phyloP scores from a whole-genome alignment of 2,113 vertebrate species.

The Pollimyrus isidori region DNA sequence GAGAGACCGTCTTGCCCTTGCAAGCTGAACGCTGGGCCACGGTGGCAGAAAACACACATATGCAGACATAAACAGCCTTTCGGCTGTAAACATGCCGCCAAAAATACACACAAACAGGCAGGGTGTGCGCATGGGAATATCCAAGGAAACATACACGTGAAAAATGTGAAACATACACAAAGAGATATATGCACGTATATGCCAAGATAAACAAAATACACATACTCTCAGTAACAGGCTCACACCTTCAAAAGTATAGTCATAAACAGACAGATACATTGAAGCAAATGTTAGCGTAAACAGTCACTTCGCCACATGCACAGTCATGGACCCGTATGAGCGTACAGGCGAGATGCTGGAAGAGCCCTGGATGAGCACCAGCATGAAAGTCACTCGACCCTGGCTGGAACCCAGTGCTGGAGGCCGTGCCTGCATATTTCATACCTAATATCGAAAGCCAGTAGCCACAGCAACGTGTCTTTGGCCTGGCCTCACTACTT shows the following conservation, averaged over 20 bases:
- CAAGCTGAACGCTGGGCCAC: not conserved
- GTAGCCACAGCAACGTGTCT: not conserved
- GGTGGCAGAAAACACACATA: slow-evolving; percentile 11
- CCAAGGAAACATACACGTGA: not conserved
- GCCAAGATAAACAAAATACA: not conserved
- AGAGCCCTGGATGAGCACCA: not conserved
- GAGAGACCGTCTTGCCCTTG: not conserved
- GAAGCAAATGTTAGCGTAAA: not conserved
- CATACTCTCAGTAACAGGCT: not conserved
- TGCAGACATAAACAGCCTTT: not conserved
- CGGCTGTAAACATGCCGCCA: not conserved
- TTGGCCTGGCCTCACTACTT: not conserved
- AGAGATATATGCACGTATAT: not conserved
- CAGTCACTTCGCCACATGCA: not conserved
- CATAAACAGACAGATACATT: not conserved
- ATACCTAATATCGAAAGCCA: slow-evolving; percentile 5
- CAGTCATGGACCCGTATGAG: not conserved
- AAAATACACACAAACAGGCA: not conserved
- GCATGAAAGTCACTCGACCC: not conserved
- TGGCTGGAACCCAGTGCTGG: not conserved
- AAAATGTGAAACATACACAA: slow-evolving; percentile 27
- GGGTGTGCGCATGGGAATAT: not conserved
- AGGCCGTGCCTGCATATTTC: not conserved
- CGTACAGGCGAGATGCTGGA: not conserved
- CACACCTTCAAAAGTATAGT: not conserved